phyloP scores from a whole-genome alignment of 2,888 invertebrate genomes.

The Cybosia mesomella region DNA sequence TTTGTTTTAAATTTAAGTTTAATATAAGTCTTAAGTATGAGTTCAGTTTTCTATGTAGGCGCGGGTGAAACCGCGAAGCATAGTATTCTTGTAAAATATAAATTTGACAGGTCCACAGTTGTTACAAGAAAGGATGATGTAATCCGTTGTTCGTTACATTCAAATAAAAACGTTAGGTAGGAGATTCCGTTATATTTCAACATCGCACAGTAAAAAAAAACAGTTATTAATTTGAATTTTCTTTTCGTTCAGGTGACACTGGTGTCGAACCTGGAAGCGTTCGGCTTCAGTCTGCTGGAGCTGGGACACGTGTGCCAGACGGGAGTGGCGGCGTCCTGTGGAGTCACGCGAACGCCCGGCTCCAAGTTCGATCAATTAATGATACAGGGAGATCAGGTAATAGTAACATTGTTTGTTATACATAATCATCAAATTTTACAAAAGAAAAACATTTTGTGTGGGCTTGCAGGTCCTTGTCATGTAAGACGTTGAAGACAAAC shows the following conservation, averaged over 20 bases:
- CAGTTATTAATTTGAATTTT: neutral
- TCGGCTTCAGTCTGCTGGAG: constrained; percentile 92
- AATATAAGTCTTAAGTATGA: no score
- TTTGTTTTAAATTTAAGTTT: no score
- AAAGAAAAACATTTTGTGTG: no score
- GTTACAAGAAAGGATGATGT: neutral
- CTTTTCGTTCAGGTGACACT: constrained; percentile 90
- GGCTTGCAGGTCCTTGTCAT: no score
- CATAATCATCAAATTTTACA: no score
- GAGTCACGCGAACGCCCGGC: constrained; percentile 91
- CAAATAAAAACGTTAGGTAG: constrained; percentile 3
- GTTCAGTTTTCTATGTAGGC: no score
- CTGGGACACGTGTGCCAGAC: constrained; percentile 94
- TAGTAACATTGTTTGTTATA: neutral
- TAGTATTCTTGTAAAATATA: neutral
- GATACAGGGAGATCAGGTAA: constrained; percentile 96
- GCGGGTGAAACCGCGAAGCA: neutral
- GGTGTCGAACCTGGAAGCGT: constrained; percentile 95
- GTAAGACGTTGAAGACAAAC: no score
- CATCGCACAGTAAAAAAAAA: neutral
- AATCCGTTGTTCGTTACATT: constrained; percentile 6
- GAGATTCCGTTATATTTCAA: neutral
- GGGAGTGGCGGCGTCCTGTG: constrained; percentile 95
- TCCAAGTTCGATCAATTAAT: constrained; percentile 92
- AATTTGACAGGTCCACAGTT: neutral